Conservation (phyloP, 1,140 invertebrate species). For the Aphis craccivora region DNA sequence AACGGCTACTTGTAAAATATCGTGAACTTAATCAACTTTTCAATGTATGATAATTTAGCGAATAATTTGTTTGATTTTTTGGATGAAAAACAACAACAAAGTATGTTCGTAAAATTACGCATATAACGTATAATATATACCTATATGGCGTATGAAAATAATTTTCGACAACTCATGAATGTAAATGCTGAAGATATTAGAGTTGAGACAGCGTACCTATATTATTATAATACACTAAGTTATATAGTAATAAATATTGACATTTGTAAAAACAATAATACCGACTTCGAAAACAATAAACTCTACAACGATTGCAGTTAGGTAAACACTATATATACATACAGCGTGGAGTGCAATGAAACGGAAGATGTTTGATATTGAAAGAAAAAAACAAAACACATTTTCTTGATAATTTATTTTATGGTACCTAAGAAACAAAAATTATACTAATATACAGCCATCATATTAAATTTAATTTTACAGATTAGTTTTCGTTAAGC, state of each 20-base stretch:
- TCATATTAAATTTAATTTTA: background rate
- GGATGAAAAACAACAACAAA: too few species aligned
- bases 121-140: too few species aligned
- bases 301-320: background rate
- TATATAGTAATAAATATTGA: background rate
- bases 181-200: too few species aligned
- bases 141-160: too few species aligned
- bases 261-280: background rate
- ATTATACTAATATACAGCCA: background rate
- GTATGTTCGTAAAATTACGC: too few species aligned
- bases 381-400: background rate
- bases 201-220: background rate
- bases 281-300: background rate
- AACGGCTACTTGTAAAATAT: too few species aligned
- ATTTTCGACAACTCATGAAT: too few species aligned
- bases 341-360: background rate
- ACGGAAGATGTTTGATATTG: background rate
- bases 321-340: accelerated
- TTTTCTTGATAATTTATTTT: background rate
- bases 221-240: background rate
- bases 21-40: too few species aligned
- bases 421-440: background rate
- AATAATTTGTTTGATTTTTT: too few species aligned
- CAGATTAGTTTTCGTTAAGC: background rate
- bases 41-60: too few species aligned